A percentile compares a stretch with the other conserved stretches of the same genome.
phyloP scores from a whole-genome alignment of 2,113 vertebrate species.

The Phaethon lepturus region DNA sequence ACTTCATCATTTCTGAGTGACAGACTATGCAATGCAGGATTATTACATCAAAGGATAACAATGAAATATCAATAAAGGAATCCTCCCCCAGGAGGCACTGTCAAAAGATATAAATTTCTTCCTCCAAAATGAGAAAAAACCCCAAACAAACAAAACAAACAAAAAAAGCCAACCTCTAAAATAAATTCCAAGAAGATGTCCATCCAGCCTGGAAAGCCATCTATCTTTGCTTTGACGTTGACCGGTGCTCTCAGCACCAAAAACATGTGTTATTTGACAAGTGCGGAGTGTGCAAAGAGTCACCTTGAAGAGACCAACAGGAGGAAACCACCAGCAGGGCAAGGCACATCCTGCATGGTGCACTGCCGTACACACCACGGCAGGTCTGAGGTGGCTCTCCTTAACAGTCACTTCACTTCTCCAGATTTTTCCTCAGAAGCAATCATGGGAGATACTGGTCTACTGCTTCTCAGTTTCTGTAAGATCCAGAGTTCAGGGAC shows the following conservation, averaged over 20 bases:
- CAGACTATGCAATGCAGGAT: conserved; percentile 14
- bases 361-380: fast-evolving
- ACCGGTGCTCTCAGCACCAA: background rate
- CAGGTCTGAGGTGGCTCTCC: background rate
- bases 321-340: background rate
- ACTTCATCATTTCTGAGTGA: conserved; percentile 23
- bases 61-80: conserved; percentile 34
- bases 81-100: conserved; percentile 8
- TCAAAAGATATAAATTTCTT: conserved; percentile 46
- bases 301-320: background rate
- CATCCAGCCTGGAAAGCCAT: background rate
- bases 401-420: background rate
- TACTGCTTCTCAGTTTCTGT: background rate
- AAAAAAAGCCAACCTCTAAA: background rate
- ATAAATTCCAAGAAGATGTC: background rate
- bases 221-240: background rate
- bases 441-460: background rate
- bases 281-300: background rate
- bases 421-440: background rate
- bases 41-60: conserved; percentile 38
- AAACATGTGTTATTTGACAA: background rate
- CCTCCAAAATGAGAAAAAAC: background rate
- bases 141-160: too few species aligned
- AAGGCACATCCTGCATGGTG: fast-evolving
- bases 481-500: background rate